Conservation (phyloP, 2,797 vertebrate genomes). For the Yasuhikotakia modesta region DNA sequence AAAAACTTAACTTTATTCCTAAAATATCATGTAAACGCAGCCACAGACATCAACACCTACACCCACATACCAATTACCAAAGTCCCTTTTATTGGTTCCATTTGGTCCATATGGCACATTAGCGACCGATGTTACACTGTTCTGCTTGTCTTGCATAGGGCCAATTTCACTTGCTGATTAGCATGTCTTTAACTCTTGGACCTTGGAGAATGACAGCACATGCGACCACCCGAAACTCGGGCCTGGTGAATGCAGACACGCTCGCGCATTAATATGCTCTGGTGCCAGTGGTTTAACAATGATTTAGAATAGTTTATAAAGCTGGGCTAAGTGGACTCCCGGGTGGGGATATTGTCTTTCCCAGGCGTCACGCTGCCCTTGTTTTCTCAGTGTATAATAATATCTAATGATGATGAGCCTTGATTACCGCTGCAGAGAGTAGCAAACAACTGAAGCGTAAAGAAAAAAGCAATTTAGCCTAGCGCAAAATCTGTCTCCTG, state of each 20-base stretch:
- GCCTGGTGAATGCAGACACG: not conserved
- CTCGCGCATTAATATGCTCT: constrained; percentile 17
- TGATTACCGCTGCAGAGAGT: constrained; percentile 47
- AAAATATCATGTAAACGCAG: constrained; percentile 8
- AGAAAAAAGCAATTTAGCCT: constrained; percentile 41
- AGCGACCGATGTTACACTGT: not conserved
- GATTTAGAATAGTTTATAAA: constrained; percentile 36
- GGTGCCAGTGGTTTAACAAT: constrained; percentile 14
- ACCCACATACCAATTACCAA: not conserved
- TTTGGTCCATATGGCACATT: constrained; percentile 12
- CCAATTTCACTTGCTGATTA: constrained; percentile 4
- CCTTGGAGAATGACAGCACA: constrained; percentile 7
- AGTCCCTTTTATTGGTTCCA: constrained; percentile 4
- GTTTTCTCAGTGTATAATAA: constrained; percentile 55
- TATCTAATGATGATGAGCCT: constrained; percentile 53
- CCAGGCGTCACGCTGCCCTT: constrained; percentile 38
- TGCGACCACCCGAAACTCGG: constrained; percentile 18
- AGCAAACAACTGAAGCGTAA: constrained; percentile 36
- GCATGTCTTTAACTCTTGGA: constrained; percentile 36
- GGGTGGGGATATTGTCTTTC: constrained; percentile 45
- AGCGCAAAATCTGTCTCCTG: constrained; percentile 50
- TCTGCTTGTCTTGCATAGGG: constrained; percentile 1
- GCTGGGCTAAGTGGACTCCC: constrained; percentile 45
- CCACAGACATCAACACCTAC: not conserved
- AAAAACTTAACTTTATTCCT: not conserved